These are phyloP conservation scores for Agonopterix alstromeriana DNA, from an alignment of 2,888 invertebrate species.

Conservation along the genomic window DNA sequence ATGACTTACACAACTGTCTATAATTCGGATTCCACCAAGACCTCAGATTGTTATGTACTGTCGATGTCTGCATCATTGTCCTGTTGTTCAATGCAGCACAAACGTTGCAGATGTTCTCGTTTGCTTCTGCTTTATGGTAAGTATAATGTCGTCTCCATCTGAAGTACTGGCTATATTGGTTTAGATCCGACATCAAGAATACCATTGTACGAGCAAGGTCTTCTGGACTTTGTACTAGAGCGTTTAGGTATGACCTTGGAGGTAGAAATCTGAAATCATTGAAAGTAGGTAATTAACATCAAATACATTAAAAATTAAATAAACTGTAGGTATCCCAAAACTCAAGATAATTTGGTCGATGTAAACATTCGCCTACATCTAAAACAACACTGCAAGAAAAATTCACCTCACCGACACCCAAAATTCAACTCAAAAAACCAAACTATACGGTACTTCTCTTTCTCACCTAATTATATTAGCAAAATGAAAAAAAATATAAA, in stretches of 20 bases:
- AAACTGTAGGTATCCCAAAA: no score
- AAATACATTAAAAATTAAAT: no score
- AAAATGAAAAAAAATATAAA: no score
- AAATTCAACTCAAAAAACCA: no score
- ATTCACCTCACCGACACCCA: no score
- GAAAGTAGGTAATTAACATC: no score
- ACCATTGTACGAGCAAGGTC: conserved; percentile 39
- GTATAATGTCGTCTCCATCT: conserved; percentile 42
- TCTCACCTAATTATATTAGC: no score
- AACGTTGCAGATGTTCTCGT: conserved; percentile 41
- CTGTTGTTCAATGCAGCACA: conserved; percentile 44
- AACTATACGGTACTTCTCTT: no score
- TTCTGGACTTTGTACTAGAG: conserved; percentile 18
- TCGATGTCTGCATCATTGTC: conserved; percentile 17
- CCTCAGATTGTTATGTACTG: conserved; percentile 38
- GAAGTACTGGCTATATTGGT: conserved; percentile 38
- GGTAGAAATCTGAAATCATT: conserved; percentile 49
- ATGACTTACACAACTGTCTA: conserved; percentile 3
- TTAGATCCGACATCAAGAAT: conserved; percentile 28
- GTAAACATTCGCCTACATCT: no score
- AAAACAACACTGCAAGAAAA: no score
- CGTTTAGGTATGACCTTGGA: conserved; percentile 54
- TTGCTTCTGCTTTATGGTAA: conserved; percentile 25
- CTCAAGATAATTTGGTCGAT: no score
- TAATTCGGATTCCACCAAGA: conserved; percentile 48